Evolutionary conservation across 2,113 vertebrate genomes (phyloP), one percentile per base, ranked within the genome.

Genomic region (Garra rufa): DNA sequence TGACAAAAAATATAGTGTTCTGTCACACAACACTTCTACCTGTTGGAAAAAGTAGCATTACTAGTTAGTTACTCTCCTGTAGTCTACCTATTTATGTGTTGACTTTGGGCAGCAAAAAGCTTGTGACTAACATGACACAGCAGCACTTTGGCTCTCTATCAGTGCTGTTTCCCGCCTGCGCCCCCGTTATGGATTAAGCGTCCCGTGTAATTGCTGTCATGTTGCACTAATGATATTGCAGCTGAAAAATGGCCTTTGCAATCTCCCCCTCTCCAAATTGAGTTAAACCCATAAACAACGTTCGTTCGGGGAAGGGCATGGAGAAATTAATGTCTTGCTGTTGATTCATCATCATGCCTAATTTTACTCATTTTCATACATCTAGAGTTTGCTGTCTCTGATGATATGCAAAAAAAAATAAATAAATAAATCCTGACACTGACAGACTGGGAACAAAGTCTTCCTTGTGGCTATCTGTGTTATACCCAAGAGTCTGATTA

Each of bases 151-250:
- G 28, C 5, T 44, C 43, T 21, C 19, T 44, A 43, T 43, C 74
- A 26, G 34, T 19, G 15, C n/a, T 55, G 14, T 19, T 55, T 59
- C 9, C 70, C 9, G 76, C 73, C 69, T 55, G 1, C 2, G n/a
- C 78, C 81, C 85, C 88, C 87, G 85, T 78, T 85, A 86, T 38
- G 88, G 78, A 89, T 86, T 85, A 82, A 83, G 81, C 77, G 46
- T 74, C 76, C 87, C 52, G 57, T 84, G 59, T 90, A 90, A 91
- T 91, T 46, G 76, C 87, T 84, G 88, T 94, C 92, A 86, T 91
- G 89, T 91, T 79, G 79, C 82, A 84, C 88, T 92, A 92, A 91
- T 92, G 85, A 91, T 19, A 90, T 83, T 85, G 76, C 48, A n/a
- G 10, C 75, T 92, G 90, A 93, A 85, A 90, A 91, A 93, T 84